Evolutionary conservation across 1,140 invertebrate genomes (phyloP), one percentile per base, ranked within the genome.

Genomic region (Heterodera schachtii): DNA sequence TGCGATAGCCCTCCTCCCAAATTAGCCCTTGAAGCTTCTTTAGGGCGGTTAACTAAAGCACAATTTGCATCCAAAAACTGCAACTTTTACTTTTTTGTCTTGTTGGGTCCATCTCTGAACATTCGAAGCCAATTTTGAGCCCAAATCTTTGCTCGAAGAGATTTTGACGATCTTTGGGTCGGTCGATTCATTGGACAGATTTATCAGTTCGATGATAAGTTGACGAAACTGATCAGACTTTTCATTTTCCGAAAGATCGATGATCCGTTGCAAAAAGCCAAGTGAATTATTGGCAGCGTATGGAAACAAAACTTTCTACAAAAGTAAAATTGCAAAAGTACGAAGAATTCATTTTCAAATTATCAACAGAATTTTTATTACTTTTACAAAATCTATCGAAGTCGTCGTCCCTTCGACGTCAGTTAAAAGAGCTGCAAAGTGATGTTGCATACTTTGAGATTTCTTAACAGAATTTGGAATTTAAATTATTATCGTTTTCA

Each of bases 21-120:
- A 97, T 94, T 66, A 95, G 92, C 3, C 95, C 95, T 90, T 97
- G 95, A 4, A 97, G 91, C 66, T 93, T 92, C 91, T 97, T 97
- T 47, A 97, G 91, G 41, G 94, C 93, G 21, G 92, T 82, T 16
- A 81, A 69, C 82, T 83, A 60, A 64, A 81, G 60, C 31, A 70
- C 43, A 16, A 74, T 31, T 41, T 31, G 31, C 31, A 0, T 31
- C 31, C 31, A 11, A 47, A 9, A 43, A 3, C 44, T 7, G 46
- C 16, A 43, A 52, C 80, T 47, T 52, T 73, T 52, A 87, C 85
- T 80, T 87, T 87, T 64, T 80, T 81, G 80, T 87, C 86, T 47
- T 82, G 82, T 31, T 80, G 77, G 31, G 88, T 88, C 87, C 87
- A 87, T 31, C 66, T 52, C 44, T 73, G 47, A 16, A 88, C 79